Conservation (phyloP, 2,888 invertebrate genomes). For the Tryphoninae sp. region DNA sequence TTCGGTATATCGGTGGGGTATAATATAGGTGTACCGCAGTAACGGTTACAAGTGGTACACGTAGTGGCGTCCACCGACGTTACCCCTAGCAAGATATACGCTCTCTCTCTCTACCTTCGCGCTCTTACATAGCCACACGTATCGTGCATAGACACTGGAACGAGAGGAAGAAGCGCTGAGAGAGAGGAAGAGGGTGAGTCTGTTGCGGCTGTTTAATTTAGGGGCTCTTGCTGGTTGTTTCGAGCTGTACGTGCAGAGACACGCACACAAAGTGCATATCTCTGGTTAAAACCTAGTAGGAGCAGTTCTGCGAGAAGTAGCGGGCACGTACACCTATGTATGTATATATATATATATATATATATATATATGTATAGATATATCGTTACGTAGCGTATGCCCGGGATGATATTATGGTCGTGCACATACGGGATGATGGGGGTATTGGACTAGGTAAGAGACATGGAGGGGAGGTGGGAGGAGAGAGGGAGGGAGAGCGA, state of each 20-base stretch:
- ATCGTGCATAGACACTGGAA: neutral
- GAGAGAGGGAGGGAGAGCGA: neutral
- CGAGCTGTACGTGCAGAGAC: constrained; percentile 10
- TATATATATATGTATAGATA: neutral
- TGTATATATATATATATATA: neutral
- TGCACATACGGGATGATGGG: neutral
- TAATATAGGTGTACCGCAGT: neutral
- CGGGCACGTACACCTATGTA: neutral
- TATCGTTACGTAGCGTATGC: neutral
- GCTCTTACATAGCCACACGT: neutral
- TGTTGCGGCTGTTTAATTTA: constrained; percentile 60
- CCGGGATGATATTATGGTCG: neutral
- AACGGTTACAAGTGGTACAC: constrained; percentile 5
- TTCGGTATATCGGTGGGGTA: neutral
- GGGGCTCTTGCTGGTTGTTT: constrained; percentile 47
- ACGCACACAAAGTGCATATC: constrained; percentile 5
- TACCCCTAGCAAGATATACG: neutral
- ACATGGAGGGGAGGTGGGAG: neutral
- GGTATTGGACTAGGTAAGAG: constrained; percentile 28
- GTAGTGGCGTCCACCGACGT: neutral
- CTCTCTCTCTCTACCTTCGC: neutral
- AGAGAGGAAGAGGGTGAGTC: constrained; percentile 21
- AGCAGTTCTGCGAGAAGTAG: neutral
- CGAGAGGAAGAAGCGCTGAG: neutral
- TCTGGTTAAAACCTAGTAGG: neutral